Base-by-base conservation (phyloP, 2,888 invertebrate species). In the Troides oblongomaculatus region DNA sequence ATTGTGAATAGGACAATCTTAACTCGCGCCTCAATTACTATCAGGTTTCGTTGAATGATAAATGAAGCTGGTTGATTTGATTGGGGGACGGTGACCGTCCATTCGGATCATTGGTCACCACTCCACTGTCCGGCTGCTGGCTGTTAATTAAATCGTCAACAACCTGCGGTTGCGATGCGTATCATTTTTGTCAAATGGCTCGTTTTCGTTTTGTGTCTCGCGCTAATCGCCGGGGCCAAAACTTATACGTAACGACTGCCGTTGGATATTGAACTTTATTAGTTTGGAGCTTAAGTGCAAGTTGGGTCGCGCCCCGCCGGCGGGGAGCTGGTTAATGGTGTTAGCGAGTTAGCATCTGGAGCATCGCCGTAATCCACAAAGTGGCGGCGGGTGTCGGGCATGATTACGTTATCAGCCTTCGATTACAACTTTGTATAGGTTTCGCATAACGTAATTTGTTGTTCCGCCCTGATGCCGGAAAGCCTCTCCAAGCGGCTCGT, bases 181-280 rank as follows among this genome's bases (percentile, higher is more conserved):
- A 91, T 91, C 90, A 88, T 84, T 89, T 89, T 89, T 84, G 84
- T 85, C 86, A 89, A 90, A 90, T 89, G 90, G 89, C 81, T 84
- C 88, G 86, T 85, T 86, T 83, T 86, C 82, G 81, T 78, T 76
- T 75, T 76, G 78, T n/a, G 59, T 79, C 77, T 78, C 69, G 72
- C 74, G 75, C 75, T 72, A 72, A 67, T 73, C 73, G 73, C 71
- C 56, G 43, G 60, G 61, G 23, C 18, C 50, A 50, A 60, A 50
- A 21, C 25, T 10, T 60, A 30, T 23, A 58, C 46, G 17, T 63
- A 5, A 12, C n/a, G 4, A 8, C 14, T 14, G n/a, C 23, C 53
- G 53, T 10, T 46, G 30, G 14, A 65, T 57, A 62, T 21, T 46
- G 43, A 56, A 65, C 63, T 30, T 62, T 57, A 57, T 4, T 2